Conservation (phyloP, 2,888 invertebrate species). For the Polyploca ridens region DNA sequence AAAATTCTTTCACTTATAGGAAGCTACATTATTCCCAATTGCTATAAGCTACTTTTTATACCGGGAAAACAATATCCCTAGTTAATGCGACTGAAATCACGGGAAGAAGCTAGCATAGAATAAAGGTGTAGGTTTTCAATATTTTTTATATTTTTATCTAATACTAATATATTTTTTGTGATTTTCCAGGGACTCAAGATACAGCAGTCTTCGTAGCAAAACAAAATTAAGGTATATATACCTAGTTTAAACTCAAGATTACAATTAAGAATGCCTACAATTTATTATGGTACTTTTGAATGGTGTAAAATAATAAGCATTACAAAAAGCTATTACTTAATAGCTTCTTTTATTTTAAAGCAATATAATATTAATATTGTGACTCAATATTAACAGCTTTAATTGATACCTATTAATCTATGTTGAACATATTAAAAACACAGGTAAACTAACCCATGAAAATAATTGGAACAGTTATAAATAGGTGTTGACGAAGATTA, state of each 20-base stretch:
- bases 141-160: not conserved
- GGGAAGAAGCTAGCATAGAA: too few species aligned
- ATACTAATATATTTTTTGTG: not conserved
- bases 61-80: too few species aligned
- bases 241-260: too few species aligned
- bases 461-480: not conserved
- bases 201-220: not conserved
- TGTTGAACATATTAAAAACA: not conserved
- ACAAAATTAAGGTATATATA: not conserved
- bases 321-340: not conserved
- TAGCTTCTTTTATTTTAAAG: constrained; percentile 20
- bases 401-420: constrained; percentile 17
- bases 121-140: too few species aligned
- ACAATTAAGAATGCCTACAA: not conserved
- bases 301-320: not conserved
- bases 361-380: constrained; percentile 19
- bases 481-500: not conserved
- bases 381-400: constrained; percentile 29
- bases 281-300: not conserved
- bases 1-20: too few species aligned
- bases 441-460: not conserved
- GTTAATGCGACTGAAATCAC: too few species aligned
- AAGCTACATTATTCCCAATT: too few species aligned
- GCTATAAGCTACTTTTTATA: too few species aligned
- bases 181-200: constrained; percentile 3